Conservation (phyloP, 2,113 vertebrate genomes). For the Cyphomyrus discorhynchus region DNA sequence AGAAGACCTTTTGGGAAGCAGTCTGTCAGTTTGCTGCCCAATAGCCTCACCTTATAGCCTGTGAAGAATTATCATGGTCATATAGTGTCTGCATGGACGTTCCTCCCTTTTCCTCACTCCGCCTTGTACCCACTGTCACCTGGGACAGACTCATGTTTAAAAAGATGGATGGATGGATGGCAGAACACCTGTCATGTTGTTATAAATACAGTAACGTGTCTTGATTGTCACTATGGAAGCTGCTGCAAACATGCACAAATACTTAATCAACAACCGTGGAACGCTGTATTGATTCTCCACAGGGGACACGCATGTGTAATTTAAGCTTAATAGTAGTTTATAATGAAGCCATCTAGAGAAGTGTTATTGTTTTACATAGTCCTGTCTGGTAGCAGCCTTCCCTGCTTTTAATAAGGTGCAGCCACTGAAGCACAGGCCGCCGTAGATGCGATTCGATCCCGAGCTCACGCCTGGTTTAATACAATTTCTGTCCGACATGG, state of each 20-base stretch:
- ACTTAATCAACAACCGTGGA: not conserved
- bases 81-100: too few species aligned
- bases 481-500: not conserved
- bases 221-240: not conserved
- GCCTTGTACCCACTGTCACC: not conserved
- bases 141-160: not conserved
- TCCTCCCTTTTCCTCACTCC: too few species aligned
- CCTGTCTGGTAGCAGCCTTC: not conserved
- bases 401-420: not conserved
- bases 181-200: constrained; percentile 1
- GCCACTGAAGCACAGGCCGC: not conserved
- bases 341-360: not conserved
- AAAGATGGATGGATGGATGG: not conserved
- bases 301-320: constrained; percentile 4
- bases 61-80: not conserved
- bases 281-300: not conserved
- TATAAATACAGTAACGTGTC: not conserved
- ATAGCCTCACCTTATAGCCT: not conserved
- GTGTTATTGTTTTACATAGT: not conserved
- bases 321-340: not conserved
- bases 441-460: not conserved
- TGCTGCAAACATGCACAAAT: not conserved
- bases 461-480: not conserved
- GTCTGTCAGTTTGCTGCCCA: too few species aligned
- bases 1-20: not conserved